Evolutionary conservation across 2,888 invertebrate genomes (phyloP), one percentile per base, ranked within the genome.

Genomic region (Pelosia muscerda): DNA sequence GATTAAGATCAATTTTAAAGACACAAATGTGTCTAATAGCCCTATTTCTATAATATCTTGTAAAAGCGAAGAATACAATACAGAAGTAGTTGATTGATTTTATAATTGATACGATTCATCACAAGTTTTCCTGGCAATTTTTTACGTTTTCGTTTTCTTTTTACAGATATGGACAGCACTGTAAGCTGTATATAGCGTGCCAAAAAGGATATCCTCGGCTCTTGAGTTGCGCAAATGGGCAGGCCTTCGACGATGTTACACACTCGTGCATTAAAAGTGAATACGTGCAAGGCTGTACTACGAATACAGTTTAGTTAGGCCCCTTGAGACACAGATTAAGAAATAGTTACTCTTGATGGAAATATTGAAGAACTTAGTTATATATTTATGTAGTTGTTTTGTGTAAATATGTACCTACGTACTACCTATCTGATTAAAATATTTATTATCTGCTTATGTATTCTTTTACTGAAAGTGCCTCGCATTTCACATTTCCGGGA

Each of bases 111-210:
- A 9, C 8, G 19, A 6, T 34, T 34, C 31, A 13, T 34, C 34
- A 34, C 34, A 58, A 34, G 13, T 34, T 23, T 11, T 13, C 31
- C 31, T 38, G 25, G 22, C 55, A 65, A 19, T 53, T n/a, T 6
- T n/a, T 34, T 25, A 15, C n/a, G 9, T 19, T 4, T n/a, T 49
- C 19, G 19, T 55, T 26, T n/a, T 53, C n/a, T 26, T 59, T 4
- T 63, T 66, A 4, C 78, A 92, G 92, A 60, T 88, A 86, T 66
- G 76, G 78, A 2, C 68, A 75, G 10, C 88, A 91, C 69, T 92
- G 92, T 74, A 84, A 80, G 25, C 74, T 81, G 22, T 93, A 87
- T 68, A 70, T 92, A 22, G 91, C 88, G 8, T 92, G 92, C 69
- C 88, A 89, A 64, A 74, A 73, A n/a, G 90, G 90, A 23, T 77